Evolutionary conservation across 2,888 invertebrate species (phyloP), one percentile per base, ranked within the genome.

Genomic region (Diachrysia chrysitis): DNA sequence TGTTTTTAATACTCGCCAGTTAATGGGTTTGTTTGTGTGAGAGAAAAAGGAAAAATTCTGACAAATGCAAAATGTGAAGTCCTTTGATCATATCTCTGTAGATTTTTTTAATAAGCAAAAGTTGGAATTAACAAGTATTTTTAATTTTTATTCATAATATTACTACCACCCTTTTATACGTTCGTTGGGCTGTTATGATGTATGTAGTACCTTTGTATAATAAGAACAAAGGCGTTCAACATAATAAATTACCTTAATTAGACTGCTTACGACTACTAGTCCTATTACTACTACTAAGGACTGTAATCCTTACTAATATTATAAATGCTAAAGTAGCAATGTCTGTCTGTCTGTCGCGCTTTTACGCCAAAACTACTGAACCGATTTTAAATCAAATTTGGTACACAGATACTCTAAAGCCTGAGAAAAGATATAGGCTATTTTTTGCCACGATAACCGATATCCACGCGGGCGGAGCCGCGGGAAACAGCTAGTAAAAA

Each of bases 1-100:
- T 81, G 81, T 82, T 80, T 82, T 78, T 78, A 72, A 82, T 73
- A 78, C 68, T 63, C 65, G 51, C 78, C 66, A 80, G 72, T 72
- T 80, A 80, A 82, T 76, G 65, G 70, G 68, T 63, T 67, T 73
- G 75, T 82, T 79, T 79, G 69, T 75, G 58, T 67, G 59, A 58
- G 66, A 64, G 57, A 55, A 66, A 79, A 67, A 58, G 12, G 14
- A 66, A 70, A 53, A 58, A 48, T 51, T 55, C 69, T 66, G 23
- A 67, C 76, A 63, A 81, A 71, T 78, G 64, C 64, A 66, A 69
- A 73, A 75, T 58, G 55, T 57, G 58, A 72, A 66, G 66, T 53
- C 48, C 60, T 79, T 70, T 77, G 65, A 69, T 69, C 17, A 19
- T 68, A 59, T 55, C 17, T 51, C 55, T 57, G 46, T 19, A 56